These are phyloP conservation scores for Episyrphus balteatus DNA, from an alignment of 1,140 invertebrate genomes.

Conservation along the genomic window DNA sequence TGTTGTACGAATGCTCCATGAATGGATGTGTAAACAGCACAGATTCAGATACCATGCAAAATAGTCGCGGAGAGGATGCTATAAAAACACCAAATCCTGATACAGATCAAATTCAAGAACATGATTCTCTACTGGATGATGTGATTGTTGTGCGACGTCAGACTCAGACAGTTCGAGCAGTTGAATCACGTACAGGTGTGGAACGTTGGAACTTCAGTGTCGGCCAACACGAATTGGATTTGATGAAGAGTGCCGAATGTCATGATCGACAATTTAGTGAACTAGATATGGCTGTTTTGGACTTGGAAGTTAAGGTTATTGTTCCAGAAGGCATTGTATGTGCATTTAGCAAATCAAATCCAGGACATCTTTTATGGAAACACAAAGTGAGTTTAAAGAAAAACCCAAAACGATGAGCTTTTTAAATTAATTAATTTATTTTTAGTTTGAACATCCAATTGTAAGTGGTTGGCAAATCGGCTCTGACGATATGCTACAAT, in stretches of 20 bases:
- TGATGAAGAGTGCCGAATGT: conserved; percentile 44
- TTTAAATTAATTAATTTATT: conserved; percentile 4
- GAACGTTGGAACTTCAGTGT: conserved; percentile 97
- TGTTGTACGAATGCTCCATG: conserved; percentile 68
- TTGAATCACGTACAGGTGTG: conserved; percentile 66
- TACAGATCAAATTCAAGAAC: conserved; percentile 17
- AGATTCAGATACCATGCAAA: conserved; percentile 15
- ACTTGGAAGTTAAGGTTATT: conserved; percentile 51
- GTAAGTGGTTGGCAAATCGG: conserved; percentile 70
- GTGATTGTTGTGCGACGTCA: conserved; percentile 67
- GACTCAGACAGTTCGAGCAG: conserved; percentile 75
- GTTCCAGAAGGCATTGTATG: conserved; percentile 66
- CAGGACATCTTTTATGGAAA: conserved; percentile 52
- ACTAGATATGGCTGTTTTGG: conserved; percentile 32
- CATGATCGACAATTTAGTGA: conserved; percentile 32
- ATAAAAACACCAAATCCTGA: conserved; percentile 6
- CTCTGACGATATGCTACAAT: conserved; percentile 45
- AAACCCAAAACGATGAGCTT: background rate
- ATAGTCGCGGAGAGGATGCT: conserved; percentile 11
- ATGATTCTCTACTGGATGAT: conserved; percentile 44
- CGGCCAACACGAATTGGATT: conserved; percentile 67
- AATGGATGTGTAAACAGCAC: conserved; percentile 56
- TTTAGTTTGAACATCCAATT: conserved; percentile 69
- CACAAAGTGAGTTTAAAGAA: conserved; percentile 44
- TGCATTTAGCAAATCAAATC: conserved; percentile 45